Evolutionary conservation across 2,888 invertebrate genomes (phyloP).

Genomic region (Philonicus albiceps): DNA sequence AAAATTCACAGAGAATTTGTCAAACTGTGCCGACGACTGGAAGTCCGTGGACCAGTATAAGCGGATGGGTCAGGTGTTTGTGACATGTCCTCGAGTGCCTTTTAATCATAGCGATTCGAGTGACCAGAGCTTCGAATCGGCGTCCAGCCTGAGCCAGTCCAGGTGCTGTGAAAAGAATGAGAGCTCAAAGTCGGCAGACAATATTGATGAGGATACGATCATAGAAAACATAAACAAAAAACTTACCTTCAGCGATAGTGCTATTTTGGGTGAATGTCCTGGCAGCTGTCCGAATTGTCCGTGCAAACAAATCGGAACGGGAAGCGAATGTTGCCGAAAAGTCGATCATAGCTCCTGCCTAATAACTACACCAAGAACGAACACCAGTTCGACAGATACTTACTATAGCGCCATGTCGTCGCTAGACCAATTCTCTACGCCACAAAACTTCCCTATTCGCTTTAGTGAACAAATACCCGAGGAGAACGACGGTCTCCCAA

Average conservation of each 20-base stretch:
- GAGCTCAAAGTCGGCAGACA: constrained; percentile 68
- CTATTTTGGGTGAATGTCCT: constrained; percentile 58
- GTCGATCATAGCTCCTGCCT: constrained; percentile 55
- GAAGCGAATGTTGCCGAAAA: constrained; percentile 55
- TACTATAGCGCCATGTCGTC: constrained; percentile 59
- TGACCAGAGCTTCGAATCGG: constrained; percentile 66
- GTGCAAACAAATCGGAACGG: constrained; percentile 51
- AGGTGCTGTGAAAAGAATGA: constrained; percentile 55
- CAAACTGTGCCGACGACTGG: constrained; percentile 73
- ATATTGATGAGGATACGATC: constrained; percentile 65
- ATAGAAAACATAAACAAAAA: constrained; percentile 56
- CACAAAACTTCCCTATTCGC: constrained; percentile 46
- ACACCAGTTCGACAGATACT: constrained; percentile 58
- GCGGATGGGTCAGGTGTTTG: constrained; percentile 65
- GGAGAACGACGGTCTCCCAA: constrained; percentile 44
- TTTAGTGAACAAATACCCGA: constrained; percentile 34
- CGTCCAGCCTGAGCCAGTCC: constrained; percentile 57
- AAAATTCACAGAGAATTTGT: constrained; percentile 71
- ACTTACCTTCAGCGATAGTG: constrained; percentile 62
- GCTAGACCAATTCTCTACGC: constrained; percentile 55
- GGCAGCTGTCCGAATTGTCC: constrained; percentile 59
- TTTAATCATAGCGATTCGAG: constrained; percentile 56
- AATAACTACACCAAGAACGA: constrained; percentile 49
- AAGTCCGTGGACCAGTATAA: constrained; percentile 68
- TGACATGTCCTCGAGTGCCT: constrained; percentile 61